These are phyloP conservation scores for Pachymerium ferrugineum DNA, from an alignment of 2,888 invertebrate genomes.

Conservation along the genomic window DNA sequence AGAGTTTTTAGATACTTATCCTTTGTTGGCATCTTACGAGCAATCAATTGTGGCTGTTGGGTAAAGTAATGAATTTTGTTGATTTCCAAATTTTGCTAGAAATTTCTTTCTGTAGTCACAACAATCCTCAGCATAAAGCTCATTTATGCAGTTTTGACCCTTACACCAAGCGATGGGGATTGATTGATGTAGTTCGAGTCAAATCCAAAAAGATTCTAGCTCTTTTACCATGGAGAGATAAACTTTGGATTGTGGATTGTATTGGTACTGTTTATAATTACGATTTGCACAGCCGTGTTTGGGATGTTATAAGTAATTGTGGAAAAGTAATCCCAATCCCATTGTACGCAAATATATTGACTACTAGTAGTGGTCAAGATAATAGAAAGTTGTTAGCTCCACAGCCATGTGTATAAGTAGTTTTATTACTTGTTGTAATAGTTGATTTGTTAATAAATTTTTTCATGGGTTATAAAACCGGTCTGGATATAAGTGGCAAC, in stretches of 20 bases:
- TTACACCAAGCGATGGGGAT: not conserved
- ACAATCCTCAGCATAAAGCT: slow-evolving; percentile 7
- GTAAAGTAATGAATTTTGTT: not conserved
- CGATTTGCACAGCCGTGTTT: not conserved
- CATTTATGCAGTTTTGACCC: not conserved
- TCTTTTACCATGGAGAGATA: not conserved
- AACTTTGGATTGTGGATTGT: slow-evolving; percentile 22
- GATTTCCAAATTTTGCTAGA: not conserved
- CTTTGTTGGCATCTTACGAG: not conserved
- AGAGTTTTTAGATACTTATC: slow-evolving; percentile 24
- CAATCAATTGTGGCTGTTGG: slow-evolving; percentile 10
- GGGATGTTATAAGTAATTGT: slow-evolving; percentile 8
- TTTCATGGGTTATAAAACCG: no score
- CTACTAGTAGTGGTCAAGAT: no score
- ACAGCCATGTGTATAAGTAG: no score
- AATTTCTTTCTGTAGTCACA: not conserved
- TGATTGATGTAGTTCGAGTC: not conserved
- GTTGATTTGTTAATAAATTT: no score
- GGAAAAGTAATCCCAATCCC: not conserved
- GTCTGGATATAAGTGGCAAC: no score
- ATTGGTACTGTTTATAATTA: not conserved
- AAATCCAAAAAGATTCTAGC: slow-evolving; percentile 3
- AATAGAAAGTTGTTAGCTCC: no score
- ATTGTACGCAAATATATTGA: not conserved
- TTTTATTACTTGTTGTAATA: no score